Base-by-base conservation (phyloP, 2,888 invertebrate genomes). In the Apoda limacodes region DNA sequence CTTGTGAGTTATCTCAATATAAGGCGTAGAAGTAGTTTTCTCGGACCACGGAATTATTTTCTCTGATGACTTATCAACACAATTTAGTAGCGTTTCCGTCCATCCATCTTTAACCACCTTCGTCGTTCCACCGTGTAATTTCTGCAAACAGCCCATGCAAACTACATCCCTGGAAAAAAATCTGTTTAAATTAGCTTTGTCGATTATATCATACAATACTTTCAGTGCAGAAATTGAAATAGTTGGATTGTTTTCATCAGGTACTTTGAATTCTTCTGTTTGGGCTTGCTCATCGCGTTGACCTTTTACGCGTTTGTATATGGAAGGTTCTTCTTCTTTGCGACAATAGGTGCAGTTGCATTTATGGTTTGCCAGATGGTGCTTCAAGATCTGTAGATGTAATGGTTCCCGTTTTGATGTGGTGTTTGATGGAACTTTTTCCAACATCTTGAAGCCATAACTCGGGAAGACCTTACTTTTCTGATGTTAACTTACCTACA, bases 91-190 rank as follows among this genome's bases (percentile, higher is more conserved):
- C 0, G 59, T 61, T 50, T 60, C 66, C 0, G 51, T 46, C 33
- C 60, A 62, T 35, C 60, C 61, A 28, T 74, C 74, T 55, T 71
- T 71, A 10, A 61, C 42, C 24, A 63, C 31, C 41, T 43, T 63
- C 2, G 48, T 35, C 2, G 42, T 27, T 19, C 45, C 48, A 7
- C 46, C 44, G 13, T 51, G 47, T 24, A 66, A 35, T 10, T 63
- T 30, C 34, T 46, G 57, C 31, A 59, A 39, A 35, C 69, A 70
- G 7, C 55, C 55, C 2, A 67, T 60, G 28, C 68, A 71, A 5
- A 52, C 40, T 2, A 39, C 27, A 29, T 54, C 44, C 22, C 48
- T 53, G 1, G 31, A 29, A 3, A 41, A 22, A 9, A 28, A 34
- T 25, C 32, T 29, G 12, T 35, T n/a, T 13, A 39, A 34, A n/a